These are phyloP conservation scores for Helicolenus hilgendorfi DNA, from an alignment of 2,797 vertebrate genomes.

Conservation along the genomic window DNA sequence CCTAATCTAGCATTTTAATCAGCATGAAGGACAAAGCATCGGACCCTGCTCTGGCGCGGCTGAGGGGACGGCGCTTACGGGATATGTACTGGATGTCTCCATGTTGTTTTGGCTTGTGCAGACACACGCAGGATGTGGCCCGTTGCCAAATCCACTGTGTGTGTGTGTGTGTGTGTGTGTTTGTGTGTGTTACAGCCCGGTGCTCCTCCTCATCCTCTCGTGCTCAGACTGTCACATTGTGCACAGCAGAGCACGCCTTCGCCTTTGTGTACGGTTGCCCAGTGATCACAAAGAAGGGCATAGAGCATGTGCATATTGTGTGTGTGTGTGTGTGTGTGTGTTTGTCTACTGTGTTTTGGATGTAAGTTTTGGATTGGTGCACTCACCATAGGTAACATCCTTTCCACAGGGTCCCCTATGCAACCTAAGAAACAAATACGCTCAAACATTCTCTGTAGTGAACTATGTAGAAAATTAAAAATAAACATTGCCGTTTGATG, in stretches of 20 bases:
- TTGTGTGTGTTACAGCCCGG: slow-evolving; percentile 53
- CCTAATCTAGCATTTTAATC: slow-evolving; percentile 79
- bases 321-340: slow-evolving; percentile 27
- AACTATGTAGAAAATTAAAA: neutral
- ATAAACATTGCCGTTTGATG: neutral
- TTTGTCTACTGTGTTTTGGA: slow-evolving; percentile 27
- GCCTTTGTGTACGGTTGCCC: slow-evolving; percentile 84
- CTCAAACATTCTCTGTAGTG: neutral
- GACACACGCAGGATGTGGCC: slow-evolving; percentile 75
- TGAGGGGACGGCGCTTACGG: slow-evolving; percentile 49
- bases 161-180: slow-evolving; percentile 3
- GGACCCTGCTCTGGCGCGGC: slow-evolving; percentile 54
- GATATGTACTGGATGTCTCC: slow-evolving; percentile 38
- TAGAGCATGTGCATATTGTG: slow-evolving; percentile 56
- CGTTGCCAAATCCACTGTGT: slow-evolving; percentile 60
- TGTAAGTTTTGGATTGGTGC: slow-evolving; percentile 7
- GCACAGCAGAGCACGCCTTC: slow-evolving; percentile 65
- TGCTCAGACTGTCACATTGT: slow-evolving; percentile 77
- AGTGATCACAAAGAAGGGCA: slow-evolving; percentile 73
- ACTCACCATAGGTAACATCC: neutral
- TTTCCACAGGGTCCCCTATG: neutral
- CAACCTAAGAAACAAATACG: neutral
- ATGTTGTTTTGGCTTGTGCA: slow-evolving; percentile 73
- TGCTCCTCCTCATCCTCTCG: slow-evolving; percentile 56
- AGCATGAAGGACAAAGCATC: slow-evolving; percentile 75